These are phyloP conservation scores for Microchirus variegatus DNA, from an alignment of 2,797 vertebrate species.

Conservation along the genomic window DNA sequence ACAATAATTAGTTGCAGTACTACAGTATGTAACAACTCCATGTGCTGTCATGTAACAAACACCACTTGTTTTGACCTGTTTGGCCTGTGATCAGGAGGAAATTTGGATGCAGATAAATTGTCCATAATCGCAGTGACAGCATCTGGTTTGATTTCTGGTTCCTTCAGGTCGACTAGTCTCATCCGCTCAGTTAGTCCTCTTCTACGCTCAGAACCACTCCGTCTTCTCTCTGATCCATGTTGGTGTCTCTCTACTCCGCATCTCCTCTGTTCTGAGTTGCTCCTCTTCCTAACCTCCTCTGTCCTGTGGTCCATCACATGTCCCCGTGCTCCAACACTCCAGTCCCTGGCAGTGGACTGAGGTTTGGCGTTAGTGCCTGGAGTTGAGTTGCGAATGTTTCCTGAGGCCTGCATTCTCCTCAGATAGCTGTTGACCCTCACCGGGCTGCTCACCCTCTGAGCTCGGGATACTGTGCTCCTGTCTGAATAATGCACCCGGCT, in stretches of 20 bases:
- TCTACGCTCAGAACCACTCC: slow-evolving; percentile 55
- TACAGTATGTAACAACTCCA: not conserved
- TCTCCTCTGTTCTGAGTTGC: slow-evolving; percentile 60
- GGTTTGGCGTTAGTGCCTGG: slow-evolving; percentile 32
- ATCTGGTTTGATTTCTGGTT: slow-evolving; percentile 58
- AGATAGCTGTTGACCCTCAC: slow-evolving; percentile 65
- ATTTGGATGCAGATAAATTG: slow-evolving; percentile 53
- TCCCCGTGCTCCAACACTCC: not conserved
- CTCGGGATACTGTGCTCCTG: not conserved
- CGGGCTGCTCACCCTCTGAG: slow-evolving; percentile 50
- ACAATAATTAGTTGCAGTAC: no score
- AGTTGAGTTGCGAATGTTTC: slow-evolving; percentile 78
- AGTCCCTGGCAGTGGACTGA: slow-evolving; percentile 27
- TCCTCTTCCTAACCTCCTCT: slow-evolving; percentile 38
- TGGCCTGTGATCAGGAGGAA: slow-evolving; percentile 13
- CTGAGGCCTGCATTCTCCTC: slow-evolving; percentile 80
- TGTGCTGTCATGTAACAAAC: slow-evolving; percentile 68
- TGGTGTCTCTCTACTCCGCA: slow-evolving; percentile 26
- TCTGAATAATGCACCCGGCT: slow-evolving; percentile 59
- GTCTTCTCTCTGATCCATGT: slow-evolving; percentile 31
- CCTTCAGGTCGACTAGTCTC: slow-evolving; percentile 24
- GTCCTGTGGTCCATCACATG: slow-evolving; percentile 23
- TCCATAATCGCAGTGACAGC: slow-evolving; percentile 55
- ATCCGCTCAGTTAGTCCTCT: slow-evolving; percentile 46
- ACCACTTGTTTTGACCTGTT: slow-evolving; percentile 69